Evolutionary conservation across 2,113 vertebrate species (phyloP).

Genomic region (Lethenteron camtschaticum): DNA sequence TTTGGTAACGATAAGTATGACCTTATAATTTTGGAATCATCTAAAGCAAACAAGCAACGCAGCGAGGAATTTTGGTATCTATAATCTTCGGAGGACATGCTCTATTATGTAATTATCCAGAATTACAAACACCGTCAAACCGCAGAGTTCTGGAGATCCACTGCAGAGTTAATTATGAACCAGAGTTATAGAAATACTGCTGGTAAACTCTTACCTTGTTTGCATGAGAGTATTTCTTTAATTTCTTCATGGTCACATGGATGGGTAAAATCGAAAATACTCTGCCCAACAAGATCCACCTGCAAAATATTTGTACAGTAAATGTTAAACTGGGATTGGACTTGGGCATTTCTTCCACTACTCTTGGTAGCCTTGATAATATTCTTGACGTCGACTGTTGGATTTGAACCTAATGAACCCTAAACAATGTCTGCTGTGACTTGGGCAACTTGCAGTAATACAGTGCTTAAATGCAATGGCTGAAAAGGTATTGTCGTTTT

Average conservation of each 20-base stretch:
- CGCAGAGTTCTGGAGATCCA: no score
- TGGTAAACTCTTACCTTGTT: not conserved
- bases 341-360: not conserved
- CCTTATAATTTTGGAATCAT: no score
- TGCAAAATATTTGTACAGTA: slow-evolving; percentile 14
- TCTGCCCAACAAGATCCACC: slow-evolving; percentile 84
- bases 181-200: no score
- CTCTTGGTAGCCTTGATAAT: not conserved
- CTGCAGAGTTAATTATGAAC: no score
- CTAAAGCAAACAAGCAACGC: no score
- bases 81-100: no score
- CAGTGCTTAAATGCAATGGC: not conserved
- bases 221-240: slow-evolving; percentile 21
- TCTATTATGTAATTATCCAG: no score
- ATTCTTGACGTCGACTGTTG: not conserved
- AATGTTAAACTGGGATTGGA: not conserved
- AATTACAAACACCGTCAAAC: no score
- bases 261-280: slow-evolving; percentile 78
- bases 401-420: not conserved
- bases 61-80: no score
- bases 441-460: not conserved
- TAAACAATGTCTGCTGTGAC: not conserved
- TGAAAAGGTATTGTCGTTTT: not conserved
- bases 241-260: slow-evolving; percentile 89
- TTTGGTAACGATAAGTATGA: no score